Percentiles rank a stretch among this genome's conserved stretches.
Evolutionary conservation across 2,113 vertebrate species (phyloP).

Genomic region (Phyllostomus hastatus): DNA sequence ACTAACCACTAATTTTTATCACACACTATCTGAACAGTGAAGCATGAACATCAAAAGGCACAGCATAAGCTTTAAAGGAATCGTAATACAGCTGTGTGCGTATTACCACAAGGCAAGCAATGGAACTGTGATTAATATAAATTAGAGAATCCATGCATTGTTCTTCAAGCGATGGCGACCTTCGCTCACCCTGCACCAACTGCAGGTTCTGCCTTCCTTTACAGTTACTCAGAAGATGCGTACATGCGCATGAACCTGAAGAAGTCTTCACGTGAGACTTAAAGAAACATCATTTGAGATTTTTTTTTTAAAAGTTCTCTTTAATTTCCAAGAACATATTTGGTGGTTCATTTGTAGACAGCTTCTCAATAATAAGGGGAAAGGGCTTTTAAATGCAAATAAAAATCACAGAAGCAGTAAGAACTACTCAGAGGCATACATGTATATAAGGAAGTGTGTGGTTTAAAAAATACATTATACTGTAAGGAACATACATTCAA

Average conservation of each 20-base stretch:
- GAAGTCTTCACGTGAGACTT: neutral
- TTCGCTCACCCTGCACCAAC: fast-evolving
- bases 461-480: neutral
- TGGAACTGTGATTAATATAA: neutral
- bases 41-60: neutral
- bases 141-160: neutral
- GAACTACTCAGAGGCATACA: neutral
- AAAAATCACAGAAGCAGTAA: neutral
- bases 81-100: neutral
- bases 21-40: neutral
- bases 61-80: neutral
- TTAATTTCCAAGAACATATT: neutral
- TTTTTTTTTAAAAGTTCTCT: neutral
- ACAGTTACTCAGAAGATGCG: neutral
- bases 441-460: neutral
- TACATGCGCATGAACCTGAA: neutral
- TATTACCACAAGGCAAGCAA: neutral
- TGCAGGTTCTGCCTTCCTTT: neutral
- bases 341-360: neutral
- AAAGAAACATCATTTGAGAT: neutral
- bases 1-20: neutral
- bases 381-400: neutral
- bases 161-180: neutral
- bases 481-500: neutral
- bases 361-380: neutral